These are phyloP conservation scores for Drosophila seclusa DNA, from an alignment of 2,888 invertebrate species.

Conservation along the genomic window DNA sequence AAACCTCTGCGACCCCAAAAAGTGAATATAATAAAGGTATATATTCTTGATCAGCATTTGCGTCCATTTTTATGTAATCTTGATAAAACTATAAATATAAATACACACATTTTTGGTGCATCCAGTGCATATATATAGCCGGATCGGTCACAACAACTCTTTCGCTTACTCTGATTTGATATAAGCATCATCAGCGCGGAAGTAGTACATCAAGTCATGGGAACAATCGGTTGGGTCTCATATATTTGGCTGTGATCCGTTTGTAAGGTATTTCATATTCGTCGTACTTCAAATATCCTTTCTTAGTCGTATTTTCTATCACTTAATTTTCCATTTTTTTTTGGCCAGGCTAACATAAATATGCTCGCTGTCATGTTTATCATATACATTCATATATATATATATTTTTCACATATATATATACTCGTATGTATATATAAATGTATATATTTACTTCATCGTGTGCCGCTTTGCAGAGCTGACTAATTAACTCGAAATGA, in stretches of 20 bases:
- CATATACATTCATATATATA: neutral
- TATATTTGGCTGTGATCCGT: neutral
- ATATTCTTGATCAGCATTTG: neutral
- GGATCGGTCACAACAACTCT: neutral
- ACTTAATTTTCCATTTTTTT: neutral
- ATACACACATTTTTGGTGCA: neutral
- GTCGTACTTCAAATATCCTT: neutral
- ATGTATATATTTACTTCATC: neutral
- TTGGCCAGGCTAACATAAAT: conserved; percentile 15
- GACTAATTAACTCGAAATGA: conserved; percentile 71
- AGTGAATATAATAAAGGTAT: neutral
- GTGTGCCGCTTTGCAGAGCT: conserved; percentile 15
- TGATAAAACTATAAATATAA: no score
- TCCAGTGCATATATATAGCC: neutral
- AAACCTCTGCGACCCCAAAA: neutral
- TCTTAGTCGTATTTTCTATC: conserved; percentile 14
- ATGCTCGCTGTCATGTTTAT: conserved; percentile 7
- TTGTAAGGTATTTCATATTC: neutral
- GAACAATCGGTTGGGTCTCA: neutral
- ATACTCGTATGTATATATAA: no score
- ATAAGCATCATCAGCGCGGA: no score
- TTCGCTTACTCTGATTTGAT: neutral
- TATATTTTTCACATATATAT: neutral
- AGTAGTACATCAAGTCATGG: neutral
- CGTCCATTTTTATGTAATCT: neutral